These are phyloP conservation scores for Squalus acanthias DNA, from an alignment of 2,797 vertebrate genomes.

Conservation along the genomic window DNA sequence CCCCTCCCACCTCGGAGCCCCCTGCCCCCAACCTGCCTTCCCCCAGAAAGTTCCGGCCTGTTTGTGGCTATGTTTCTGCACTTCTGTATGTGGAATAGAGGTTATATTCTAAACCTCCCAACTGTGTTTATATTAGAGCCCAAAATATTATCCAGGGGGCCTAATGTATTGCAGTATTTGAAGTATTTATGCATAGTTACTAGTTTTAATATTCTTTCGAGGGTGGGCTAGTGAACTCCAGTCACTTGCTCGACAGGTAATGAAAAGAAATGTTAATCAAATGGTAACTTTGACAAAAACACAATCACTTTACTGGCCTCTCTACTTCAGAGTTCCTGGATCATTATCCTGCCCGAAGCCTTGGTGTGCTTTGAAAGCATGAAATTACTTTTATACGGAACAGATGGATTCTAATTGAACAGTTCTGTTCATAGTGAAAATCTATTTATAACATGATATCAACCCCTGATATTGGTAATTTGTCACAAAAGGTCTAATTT, in stretches of 20 bases:
- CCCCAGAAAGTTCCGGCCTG: too few relatives aligned
- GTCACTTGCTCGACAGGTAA: background rate
- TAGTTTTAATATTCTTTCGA: background rate
- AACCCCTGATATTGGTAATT: background rate
- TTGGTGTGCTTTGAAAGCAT: background rate
- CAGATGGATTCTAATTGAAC: background rate
- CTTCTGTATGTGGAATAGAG: background rate
- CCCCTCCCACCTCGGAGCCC: too few relatives aligned
- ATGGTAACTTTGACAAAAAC: background rate
- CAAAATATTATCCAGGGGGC: background rate
- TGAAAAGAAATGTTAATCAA: slow-evolving; percentile 20
- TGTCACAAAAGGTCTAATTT: background rate
- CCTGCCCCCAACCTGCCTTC: too few relatives aligned
- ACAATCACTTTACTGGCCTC: background rate
- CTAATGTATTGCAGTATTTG: background rate
- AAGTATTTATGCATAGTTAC: background rate
- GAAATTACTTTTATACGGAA: slow-evolving; percentile 23
- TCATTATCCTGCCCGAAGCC: background rate
- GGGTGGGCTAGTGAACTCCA: background rate
- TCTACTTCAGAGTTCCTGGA: background rate
- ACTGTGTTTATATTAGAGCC: background rate
- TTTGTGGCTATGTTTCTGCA: background rate
- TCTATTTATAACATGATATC: background rate
- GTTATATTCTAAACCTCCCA: background rate
- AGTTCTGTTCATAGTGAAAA: background rate